These are phyloP conservation scores for Phlogophora meticulosa DNA, from an alignment of 2,888 invertebrate genomes.

Conservation along the genomic window DNA sequence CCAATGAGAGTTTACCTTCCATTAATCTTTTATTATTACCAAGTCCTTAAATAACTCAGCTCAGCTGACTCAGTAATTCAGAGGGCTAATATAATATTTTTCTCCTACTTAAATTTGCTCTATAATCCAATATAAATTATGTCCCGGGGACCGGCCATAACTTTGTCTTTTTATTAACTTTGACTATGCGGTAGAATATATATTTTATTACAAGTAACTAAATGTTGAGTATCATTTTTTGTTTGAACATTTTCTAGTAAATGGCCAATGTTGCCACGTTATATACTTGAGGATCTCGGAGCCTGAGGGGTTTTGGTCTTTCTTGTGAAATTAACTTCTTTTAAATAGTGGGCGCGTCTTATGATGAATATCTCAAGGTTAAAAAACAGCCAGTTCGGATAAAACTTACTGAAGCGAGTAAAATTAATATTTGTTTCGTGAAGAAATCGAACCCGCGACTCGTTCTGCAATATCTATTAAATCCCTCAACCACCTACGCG, in stretches of 20 bases:
- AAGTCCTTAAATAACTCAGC: constrained; percentile 24
- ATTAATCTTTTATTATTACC: constrained; percentile 29
- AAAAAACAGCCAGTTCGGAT: too few species aligned
- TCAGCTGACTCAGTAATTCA: constrained; percentile 45
- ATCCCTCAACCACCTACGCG: background rate
- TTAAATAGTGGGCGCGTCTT: too few species aligned
- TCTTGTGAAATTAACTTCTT: too few species aligned
- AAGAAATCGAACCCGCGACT: background rate
- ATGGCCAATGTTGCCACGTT: too few species aligned
- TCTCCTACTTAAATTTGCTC: constrained; percentile 42
- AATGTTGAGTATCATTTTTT: constrained; percentile 21
- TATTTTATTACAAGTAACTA: constrained; percentile 22
- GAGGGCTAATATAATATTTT: constrained; percentile 46
- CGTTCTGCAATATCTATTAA: background rate
- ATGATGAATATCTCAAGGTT: too few species aligned
- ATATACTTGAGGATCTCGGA: background rate
- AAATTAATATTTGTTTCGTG: too few species aligned
- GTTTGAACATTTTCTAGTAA: background rate
- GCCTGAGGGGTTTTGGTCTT: background rate
- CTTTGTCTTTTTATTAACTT: constrained; percentile 41
- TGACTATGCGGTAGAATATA: constrained; percentile 13
- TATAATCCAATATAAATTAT: constrained; percentile 57
- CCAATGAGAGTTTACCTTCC: background rate
- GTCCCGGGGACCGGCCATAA: constrained; percentile 25
- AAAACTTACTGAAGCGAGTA: too few species aligned